Conservation (phyloP, 2,797 vertebrate genomes). For the Rhadinocentrus ornatus region DNA sequence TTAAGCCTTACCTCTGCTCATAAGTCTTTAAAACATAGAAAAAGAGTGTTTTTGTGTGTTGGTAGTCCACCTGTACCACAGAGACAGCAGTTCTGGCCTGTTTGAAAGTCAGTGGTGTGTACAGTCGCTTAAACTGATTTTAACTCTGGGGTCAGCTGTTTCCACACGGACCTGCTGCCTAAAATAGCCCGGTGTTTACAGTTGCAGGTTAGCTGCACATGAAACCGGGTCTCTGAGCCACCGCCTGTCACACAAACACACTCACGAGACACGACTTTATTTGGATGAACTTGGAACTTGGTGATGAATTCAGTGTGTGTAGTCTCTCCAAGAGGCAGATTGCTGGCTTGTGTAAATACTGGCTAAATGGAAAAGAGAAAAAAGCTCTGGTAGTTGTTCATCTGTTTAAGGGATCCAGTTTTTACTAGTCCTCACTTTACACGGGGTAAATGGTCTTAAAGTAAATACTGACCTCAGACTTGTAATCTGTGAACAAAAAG, state of each 20-base stretch:
- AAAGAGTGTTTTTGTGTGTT: not conserved
- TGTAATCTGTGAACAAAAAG: slow-evolving; percentile 3
- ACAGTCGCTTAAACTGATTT: slow-evolving; percentile 57
- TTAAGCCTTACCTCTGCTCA: slow-evolving; percentile 23
- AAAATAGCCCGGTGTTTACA: slow-evolving; percentile 81
- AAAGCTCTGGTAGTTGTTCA: slow-evolving; percentile 18
- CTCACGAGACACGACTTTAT: slow-evolving; percentile 64
- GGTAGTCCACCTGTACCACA: slow-evolving; percentile 38
- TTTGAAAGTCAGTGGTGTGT: slow-evolving; percentile 63
- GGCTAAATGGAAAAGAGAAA: slow-evolving; percentile 44
- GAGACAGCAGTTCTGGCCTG: slow-evolving; percentile 47
- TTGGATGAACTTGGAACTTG: slow-evolving; percentile 57
- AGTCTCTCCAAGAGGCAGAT: slow-evolving; percentile 36
- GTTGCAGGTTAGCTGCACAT: slow-evolving; percentile 66
- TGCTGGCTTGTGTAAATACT: slow-evolving; percentile 65
- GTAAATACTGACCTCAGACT: slow-evolving; percentile 41
- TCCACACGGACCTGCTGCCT: slow-evolving; percentile 68
- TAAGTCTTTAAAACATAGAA: slow-evolving; percentile 15
- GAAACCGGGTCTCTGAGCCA: slow-evolving; percentile 34
- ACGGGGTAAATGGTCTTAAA: slow-evolving; percentile 11
- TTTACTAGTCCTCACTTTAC: slow-evolving; percentile 25
- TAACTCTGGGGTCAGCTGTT: slow-evolving; percentile 74
- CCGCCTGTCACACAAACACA: slow-evolving; percentile 49
- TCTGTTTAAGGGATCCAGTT: slow-evolving; percentile 36
- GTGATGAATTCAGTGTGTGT: no score